These are phyloP conservation scores for Tragulus kanchil DNA, from an alignment of 2,113 vertebrate species.

Conservation along the genomic window DNA sequence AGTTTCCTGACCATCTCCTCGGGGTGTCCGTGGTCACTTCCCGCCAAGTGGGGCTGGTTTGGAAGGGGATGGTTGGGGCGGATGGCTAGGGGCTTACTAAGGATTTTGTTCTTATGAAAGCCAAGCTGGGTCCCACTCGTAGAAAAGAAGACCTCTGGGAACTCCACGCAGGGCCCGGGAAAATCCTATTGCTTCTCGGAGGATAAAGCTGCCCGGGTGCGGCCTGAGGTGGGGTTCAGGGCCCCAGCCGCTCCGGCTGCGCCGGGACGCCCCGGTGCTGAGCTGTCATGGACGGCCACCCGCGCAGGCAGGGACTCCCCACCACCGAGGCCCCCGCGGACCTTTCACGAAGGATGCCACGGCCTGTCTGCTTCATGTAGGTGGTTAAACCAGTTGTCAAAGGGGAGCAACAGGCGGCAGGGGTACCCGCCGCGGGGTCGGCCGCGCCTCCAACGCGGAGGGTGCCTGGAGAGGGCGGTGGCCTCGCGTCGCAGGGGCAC, in stretches of 20 bases:
- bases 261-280: not conserved
- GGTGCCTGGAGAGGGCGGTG: not conserved
- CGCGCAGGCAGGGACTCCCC: not conserved
- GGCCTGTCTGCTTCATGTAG: rapidly evolving
- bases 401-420: not conserved
- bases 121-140: not conserved
- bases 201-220: rapidly evolving
- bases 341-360: not conserved
- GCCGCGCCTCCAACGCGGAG: too few species aligned
- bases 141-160: not conserved
- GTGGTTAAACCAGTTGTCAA: not conserved
- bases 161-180: rapidly evolving
- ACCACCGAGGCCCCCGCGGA: not conserved
- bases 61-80: not conserved
- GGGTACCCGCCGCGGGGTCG: rapidly evolving
- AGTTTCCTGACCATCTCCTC: not conserved
- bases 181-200: rapidly evolving
- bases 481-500: not conserved
- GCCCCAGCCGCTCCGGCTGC: rapidly evolving
- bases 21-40: not conserved
- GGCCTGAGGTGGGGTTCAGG: rapidly evolving
- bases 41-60: not conserved
- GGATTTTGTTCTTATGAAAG: not conserved
- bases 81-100: rapidly evolving
- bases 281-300: not conserved